Percentiles rank a stretch among this genome's conserved stretches.
phyloP scores from a whole-genome alignment of 2,888 invertebrate species.

The Isotomurus palustris region DNA sequence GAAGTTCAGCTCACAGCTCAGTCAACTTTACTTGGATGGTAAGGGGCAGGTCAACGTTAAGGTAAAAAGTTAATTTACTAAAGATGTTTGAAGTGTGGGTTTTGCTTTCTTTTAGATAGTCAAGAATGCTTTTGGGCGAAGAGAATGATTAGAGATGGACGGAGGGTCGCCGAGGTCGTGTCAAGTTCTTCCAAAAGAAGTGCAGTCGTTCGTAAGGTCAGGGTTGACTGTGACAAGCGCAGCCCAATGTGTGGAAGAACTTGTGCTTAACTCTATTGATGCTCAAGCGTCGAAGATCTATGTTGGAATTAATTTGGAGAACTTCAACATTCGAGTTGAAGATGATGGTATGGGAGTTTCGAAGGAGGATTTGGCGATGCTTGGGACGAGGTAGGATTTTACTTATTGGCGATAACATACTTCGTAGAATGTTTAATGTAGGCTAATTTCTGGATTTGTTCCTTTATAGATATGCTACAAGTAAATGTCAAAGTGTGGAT shows the following conservation, averaged over 20 bases:
- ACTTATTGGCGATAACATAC: not conserved
- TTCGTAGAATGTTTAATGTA: too few relatives aligned
- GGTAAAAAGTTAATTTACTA: too few relatives aligned
- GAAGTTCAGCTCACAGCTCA: too few relatives aligned
- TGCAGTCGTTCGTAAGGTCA: slow-evolving; percentile 57
- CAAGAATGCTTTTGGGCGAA: too few relatives aligned
- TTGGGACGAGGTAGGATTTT: slow-evolving; percentile 57
- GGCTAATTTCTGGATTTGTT: slow-evolving; percentile 8
- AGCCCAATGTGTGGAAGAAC: slow-evolving; percentile 54
- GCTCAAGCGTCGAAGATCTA: slow-evolving; percentile 66
- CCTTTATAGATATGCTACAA: slow-evolving; percentile 58
- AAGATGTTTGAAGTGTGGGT: too few relatives aligned
- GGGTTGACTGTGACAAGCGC: slow-evolving; percentile 57
- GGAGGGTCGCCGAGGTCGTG: too few relatives aligned
- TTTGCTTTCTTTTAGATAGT: too few relatives aligned
- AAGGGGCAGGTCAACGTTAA: too few relatives aligned
- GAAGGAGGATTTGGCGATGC: slow-evolving; percentile 55
- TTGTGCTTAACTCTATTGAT: slow-evolving; percentile 68
- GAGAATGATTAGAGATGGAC: too few relatives aligned
- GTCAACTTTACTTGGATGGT: too few relatives aligned
- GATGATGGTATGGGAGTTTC: slow-evolving; percentile 71
- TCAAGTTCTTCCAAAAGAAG: slow-evolving; percentile 49
- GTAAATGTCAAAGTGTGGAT: slow-evolving; percentile 58
- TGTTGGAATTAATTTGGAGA: slow-evolving; percentile 60
- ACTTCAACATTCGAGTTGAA: slow-evolving; percentile 64